These are phyloP conservation scores for Schlechtendalia chinensis DNA, from an alignment of 1,140 invertebrate species.

Conservation along the genomic window DNA sequence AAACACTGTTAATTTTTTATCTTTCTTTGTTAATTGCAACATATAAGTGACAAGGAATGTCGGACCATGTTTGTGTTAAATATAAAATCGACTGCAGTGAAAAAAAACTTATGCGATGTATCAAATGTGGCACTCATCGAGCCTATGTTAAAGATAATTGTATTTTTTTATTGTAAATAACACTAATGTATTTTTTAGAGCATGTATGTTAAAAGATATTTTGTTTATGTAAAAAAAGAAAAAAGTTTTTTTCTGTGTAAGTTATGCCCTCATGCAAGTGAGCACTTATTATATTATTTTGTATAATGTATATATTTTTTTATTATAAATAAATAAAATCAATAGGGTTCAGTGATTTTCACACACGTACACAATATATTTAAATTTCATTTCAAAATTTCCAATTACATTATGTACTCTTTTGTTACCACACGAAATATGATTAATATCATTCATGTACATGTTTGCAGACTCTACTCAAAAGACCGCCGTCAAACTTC, in stretches of 20 bases:
- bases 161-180: constrained; percentile 49
- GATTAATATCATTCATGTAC: too few relatives aligned
- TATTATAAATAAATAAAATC: constrained; percentile 45
- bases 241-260: constrained; percentile 32
- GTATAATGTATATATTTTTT: constrained; percentile 49
- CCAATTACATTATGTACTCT: too few relatives aligned
- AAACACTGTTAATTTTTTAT: constrained; percentile 20
- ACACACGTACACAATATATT: neutral
- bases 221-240: constrained; percentile 46
- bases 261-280: constrained; percentile 30
- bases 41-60: constrained; percentile 1
- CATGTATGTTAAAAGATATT: constrained; percentile 49
- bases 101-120: constrained; percentile 38
- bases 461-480: too few relatives aligned
- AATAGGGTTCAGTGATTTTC: constrained; percentile 45
- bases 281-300: constrained; percentile 48
- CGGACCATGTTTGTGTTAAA: constrained; percentile 11
- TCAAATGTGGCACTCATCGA: constrained; percentile 46
- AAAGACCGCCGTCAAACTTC: too few relatives aligned
- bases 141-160: constrained; percentile 46
- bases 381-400: too few relatives aligned
- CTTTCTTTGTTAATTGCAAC: constrained; percentile 30
- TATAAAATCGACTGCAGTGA: constrained; percentile 37
- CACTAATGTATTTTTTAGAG: constrained; percentile 47
- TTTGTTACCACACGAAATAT: too few relatives aligned